A percentile compares a stretch with the other conserved stretches of the same genome.
Conservation (phyloP, 2,113 vertebrate genomes). For the Odocoileus virginianus region DNA sequence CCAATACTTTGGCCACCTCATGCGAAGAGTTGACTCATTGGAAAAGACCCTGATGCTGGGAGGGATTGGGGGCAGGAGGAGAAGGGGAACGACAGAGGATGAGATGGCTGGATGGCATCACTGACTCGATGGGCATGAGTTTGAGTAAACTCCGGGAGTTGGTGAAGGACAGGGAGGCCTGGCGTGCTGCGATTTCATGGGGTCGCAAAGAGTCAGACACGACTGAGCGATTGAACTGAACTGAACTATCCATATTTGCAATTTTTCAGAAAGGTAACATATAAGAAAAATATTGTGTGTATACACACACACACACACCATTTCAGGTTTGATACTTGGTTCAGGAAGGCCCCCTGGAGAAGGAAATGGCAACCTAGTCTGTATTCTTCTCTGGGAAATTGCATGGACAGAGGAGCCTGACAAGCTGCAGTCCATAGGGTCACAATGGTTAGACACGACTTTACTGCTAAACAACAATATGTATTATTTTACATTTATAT, state of each 20-base stretch:
- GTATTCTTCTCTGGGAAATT: background rate
- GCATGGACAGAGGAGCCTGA: background rate
- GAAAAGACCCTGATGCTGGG: no score
- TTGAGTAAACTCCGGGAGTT: no score
- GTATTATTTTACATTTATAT: background rate
- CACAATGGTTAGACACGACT: background rate
- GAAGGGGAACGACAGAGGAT: no score
- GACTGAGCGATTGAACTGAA: no score
- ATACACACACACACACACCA: background rate
- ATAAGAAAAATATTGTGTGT: background rate
- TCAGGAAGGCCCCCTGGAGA: background rate
- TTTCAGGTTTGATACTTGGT: background rate
- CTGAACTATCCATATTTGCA: background rate
- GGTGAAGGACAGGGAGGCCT: no score
- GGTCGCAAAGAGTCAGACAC: no score
- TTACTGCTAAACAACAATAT: background rate
- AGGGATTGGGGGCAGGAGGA: no score
- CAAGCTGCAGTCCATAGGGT: background rate
- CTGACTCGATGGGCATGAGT: no score
- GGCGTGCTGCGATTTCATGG: no score
- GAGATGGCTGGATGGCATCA: no score
- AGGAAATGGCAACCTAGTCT: background rate
- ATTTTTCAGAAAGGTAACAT: background rate
- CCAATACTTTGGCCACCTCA: no score
- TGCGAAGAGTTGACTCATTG: no score